Percentiles rank a stretch among this genome's conserved stretches.
phyloP scores from a whole-genome alignment of 2,797 vertebrate species.

The Graptemys geographica region DNA sequence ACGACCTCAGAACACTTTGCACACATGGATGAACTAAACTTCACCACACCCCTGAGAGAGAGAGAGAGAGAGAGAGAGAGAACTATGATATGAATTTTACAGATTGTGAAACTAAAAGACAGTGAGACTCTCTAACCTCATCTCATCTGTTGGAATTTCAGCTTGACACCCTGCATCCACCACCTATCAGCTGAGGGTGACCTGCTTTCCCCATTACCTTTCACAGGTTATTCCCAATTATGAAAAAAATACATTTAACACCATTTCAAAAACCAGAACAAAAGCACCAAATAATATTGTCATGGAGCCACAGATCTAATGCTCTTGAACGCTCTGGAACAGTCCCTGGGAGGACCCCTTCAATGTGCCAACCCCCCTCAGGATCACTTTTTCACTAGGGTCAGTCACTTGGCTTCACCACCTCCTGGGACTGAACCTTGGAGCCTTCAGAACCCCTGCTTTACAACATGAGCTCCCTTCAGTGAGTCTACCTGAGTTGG shows the following conservation, averaged over 20 bases:
- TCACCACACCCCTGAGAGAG: neutral
- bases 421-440: neutral
- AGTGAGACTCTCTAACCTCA: neutral
- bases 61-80: neutral
- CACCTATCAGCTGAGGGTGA: neutral
- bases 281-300: fast-evolving
- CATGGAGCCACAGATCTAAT: neutral
- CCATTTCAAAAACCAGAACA: neutral
- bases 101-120: neutral
- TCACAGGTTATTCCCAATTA: neutral
- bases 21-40: constrained; percentile 8
- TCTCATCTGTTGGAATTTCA: neutral
- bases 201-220: neutral
- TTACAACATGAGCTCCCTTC: neutral
- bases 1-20: neutral
- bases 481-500: neutral
- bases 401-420: neutral
- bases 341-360: neutral
- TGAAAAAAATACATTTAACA: neutral
- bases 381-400: neutral
- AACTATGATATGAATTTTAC: neutral
- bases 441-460: neutral
- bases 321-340: neutral
- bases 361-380: neutral
- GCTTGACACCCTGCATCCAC: neutral